Evolutionary conservation across 2,797 vertebrate species (phyloP).

Genomic region (Dromococcyx pavoninus): DNA sequence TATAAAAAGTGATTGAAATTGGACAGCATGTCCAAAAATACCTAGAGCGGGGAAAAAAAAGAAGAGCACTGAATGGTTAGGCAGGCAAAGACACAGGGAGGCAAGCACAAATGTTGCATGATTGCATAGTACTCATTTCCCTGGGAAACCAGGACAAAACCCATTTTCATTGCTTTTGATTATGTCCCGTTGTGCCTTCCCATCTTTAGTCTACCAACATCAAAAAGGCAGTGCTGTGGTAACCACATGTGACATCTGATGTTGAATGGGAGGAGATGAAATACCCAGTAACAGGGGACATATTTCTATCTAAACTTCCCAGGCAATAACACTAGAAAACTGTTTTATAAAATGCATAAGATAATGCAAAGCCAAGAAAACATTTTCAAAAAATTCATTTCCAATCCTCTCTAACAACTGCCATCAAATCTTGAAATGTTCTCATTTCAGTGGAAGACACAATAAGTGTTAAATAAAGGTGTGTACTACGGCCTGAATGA

Average conservation of each 20-base stretch:
- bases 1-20: neutral
- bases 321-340: neutral
- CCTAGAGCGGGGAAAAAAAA: neutral
- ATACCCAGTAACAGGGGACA: neutral
- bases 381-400: slow-evolving; percentile 3
- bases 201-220: slow-evolving; percentile 35
- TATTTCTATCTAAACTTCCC: neutral
- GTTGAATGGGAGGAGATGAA: slow-evolving; percentile 3
- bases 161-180: slow-evolving; percentile 3
- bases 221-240: slow-evolving; percentile 12
- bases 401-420: neutral
- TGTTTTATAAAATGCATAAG: neutral
- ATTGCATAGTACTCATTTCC: neutral
- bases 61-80: neutral
- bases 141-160: slow-evolving; percentile 16
- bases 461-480: neutral
- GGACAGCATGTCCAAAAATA: neutral
- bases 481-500: neutral
- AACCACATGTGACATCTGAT: neutral
- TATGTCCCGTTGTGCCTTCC: slow-evolving; percentile 33
- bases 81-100: neutral
- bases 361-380: neutral
- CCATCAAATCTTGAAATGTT: neutral
- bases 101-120: neutral
- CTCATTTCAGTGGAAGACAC: neutral